phyloP scores from a whole-genome alignment of 2,797 vertebrate species.

The Pseudochromis fuscus region DNA sequence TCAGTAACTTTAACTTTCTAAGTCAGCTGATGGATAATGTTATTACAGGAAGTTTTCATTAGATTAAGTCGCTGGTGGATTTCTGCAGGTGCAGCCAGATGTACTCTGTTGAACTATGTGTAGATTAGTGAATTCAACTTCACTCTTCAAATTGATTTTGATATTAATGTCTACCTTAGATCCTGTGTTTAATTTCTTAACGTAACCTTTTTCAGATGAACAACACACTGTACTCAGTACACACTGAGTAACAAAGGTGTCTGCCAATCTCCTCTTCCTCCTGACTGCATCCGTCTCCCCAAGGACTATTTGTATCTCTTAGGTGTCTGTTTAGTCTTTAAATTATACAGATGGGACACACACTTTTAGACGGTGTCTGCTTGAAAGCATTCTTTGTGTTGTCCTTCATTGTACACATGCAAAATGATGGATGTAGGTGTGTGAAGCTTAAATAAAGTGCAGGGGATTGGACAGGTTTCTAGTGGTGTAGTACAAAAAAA shows the following conservation, averaged over 20 bases:
- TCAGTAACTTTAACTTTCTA: conserved; percentile 10
- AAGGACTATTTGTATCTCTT: background rate
- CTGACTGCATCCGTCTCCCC: background rate
- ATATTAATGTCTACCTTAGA: background rate
- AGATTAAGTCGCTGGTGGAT: background rate
- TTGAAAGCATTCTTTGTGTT: no score
- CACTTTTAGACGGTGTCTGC: background rate
- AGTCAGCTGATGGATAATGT: conserved; percentile 20
- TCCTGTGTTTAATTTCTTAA: background rate
- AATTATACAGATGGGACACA: background rate
- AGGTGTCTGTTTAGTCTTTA: background rate
- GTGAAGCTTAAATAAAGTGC: background rate
- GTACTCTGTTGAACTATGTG: background rate
- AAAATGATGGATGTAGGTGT: background rate
- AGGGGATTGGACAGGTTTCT: background rate
- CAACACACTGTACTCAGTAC: no score
- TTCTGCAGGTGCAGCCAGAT: background rate
- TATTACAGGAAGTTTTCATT: conserved; percentile 11
- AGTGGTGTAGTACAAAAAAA: background rate
- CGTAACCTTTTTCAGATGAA: no score
- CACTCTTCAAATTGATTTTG: background rate
- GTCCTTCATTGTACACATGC: background rate
- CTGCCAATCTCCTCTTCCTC: background rate
- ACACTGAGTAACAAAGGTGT: no score
- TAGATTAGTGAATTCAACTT: background rate